Evolutionary conservation across 2,113 vertebrate genomes (phyloP), one percentile per base, ranked within the genome.

Genomic region (Urocolius indicus): DNA sequence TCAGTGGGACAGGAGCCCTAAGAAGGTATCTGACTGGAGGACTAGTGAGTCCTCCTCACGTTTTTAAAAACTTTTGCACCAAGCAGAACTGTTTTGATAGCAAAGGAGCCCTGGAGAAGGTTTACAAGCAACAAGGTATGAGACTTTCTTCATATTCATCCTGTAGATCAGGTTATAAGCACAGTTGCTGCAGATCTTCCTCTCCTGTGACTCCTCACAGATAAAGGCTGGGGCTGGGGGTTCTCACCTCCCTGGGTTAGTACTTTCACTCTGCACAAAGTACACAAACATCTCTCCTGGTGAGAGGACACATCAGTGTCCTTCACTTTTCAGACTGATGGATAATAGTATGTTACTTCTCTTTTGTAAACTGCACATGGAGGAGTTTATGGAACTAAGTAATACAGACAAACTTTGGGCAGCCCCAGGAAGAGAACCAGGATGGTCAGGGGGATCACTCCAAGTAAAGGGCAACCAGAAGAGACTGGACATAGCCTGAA

Each of bases 181-280:
- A 23, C 29, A 59, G 16, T 24, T 34, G 45, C 34, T 61, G n/a
- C 49, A 41, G 32, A 20, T 58, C 32, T 58, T 65, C 29, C 18
- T 76, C n/a, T 41, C 30, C 29, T 22, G 36, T 38, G 61, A 45
- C 30, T 8, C 18, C 63, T 80, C 16, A 13, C 38, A 59, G 34
- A 17, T 1, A 0, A 26, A 2, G 11, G 41, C 62, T 72, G 26
- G 54, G 41, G 16, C 41, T 62, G 34, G 30, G 26, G 38, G 58
- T 38, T 49, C 18, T 49, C 1, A 1, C 9, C 9, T 11, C 9
- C 21, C 4, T 1, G 4, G 5, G 16, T 68, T 16, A 46, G 23
- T 22, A 17, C 21, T 57, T 68, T 30, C 16, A 30, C 8, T 38
- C 36, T 46, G 43, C 20, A 34, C 49, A 80, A 38, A 69, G 46